Conservation (phyloP, 2,888 invertebrate genomes). For the Tenthredo notha region DNA sequence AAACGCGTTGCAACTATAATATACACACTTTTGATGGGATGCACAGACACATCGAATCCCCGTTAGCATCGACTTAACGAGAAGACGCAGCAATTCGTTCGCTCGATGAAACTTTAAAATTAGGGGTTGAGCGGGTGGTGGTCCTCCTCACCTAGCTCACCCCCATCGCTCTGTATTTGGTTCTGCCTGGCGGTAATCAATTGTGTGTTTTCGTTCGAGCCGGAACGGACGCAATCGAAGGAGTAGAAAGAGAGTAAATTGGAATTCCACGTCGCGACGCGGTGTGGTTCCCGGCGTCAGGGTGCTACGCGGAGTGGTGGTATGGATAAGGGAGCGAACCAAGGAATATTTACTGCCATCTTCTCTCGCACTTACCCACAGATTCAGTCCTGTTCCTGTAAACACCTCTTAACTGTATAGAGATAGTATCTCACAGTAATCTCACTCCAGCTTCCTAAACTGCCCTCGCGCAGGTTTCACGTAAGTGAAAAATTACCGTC, state of each 20-base stretch:
- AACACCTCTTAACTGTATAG: conserved; percentile 78
- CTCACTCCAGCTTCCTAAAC: conserved; percentile 62
- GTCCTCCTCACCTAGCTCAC: neutral
- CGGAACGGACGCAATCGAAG: conserved; percentile 58
- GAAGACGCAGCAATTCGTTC: conserved; percentile 26
- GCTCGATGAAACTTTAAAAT: conserved; percentile 42
- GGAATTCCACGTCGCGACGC: conserved; percentile 72
- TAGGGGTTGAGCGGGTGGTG: neutral
- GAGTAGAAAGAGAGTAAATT: conserved; percentile 69
- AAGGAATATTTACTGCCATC: conserved; percentile 78
- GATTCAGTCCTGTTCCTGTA: conserved; percentile 77
- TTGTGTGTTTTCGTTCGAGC: conserved; percentile 71
- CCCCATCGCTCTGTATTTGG: neutral
- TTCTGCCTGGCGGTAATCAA: conserved; percentile 66
- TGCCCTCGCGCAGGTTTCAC: conserved; percentile 65
- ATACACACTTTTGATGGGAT: neutral
- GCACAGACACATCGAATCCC: neutral
- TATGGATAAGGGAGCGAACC: conserved; percentile 54
- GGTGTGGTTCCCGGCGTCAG: conserved; percentile 36
- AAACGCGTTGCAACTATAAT: neutral
- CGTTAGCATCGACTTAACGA: neutral
- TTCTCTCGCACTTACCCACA: conserved; percentile 77
- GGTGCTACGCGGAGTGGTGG: neutral
- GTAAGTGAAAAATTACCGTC: conserved; percentile 69
- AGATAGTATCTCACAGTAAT: conserved; percentile 69